Conservation (phyloP, 2,888 invertebrate species). For the Drosophila colorata region DNA sequence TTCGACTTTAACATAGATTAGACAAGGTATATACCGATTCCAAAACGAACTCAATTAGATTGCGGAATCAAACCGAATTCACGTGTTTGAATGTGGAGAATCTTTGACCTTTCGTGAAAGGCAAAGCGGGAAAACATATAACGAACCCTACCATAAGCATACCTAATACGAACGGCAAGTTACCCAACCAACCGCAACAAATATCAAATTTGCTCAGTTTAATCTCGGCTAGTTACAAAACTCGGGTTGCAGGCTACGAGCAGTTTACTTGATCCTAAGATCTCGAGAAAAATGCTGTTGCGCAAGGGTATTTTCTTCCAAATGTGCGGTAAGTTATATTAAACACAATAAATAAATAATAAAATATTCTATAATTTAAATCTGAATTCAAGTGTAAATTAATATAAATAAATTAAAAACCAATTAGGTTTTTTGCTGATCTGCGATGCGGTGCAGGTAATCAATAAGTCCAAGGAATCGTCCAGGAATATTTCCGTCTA, state of each 20-base stretch:
- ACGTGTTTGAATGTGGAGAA: no score
- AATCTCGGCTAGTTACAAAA: not conserved
- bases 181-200: slow-evolving; percentile 14
- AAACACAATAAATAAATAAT: no score
- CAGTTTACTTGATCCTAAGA: not conserved
- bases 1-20: not conserved
- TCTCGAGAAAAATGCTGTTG: slow-evolving; percentile 7
- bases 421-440: not conserved
- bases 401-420: no score
- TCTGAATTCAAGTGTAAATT: no score
- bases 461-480: not conserved
- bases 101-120: not conserved
- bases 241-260: not conserved
- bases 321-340: slow-evolving; percentile 24
- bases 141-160: not conserved
- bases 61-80: not conserved
- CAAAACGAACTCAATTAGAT: not conserved
- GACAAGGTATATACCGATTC: not conserved
- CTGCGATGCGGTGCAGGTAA: slow-evolving; percentile 2
- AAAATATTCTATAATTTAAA: no score
- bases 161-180: not conserved
- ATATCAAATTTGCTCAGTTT: not conserved
- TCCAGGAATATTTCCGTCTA: slow-evolving; percentile 6
- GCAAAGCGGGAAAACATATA: not conserved
- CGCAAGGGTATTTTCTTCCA: not conserved